Evolutionary conservation across 2,888 invertebrate species (phyloP).

Genomic region (Chironomus tentans): DNA sequence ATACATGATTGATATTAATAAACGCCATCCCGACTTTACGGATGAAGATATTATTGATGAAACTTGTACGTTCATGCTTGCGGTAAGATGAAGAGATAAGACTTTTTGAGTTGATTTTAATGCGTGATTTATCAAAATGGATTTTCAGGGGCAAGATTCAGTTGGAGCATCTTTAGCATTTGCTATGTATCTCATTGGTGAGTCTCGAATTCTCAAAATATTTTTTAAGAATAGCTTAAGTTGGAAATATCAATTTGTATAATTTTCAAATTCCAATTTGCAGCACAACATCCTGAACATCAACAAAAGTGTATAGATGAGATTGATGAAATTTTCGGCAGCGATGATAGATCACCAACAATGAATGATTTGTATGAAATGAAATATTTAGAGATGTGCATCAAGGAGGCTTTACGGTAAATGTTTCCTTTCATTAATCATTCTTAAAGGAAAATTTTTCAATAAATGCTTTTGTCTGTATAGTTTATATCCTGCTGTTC

Average conservation of each 20-base stretch:
- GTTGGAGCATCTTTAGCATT: slow-evolving; percentile 50
- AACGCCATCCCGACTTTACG: slow-evolving; percentile 44
- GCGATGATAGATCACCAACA: slow-evolving; percentile 42
- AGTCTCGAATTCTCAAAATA: background rate
- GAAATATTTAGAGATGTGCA: slow-evolving; percentile 58
- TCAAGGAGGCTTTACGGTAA: slow-evolving; percentile 54
- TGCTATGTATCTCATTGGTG: slow-evolving; percentile 44
- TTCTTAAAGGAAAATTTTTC: background rate
- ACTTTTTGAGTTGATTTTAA: background rate
- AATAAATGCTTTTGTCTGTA: background rate
- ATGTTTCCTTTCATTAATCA: background rate
- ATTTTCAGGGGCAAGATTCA: slow-evolving; percentile 49
- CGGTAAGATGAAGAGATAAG: slow-evolving; percentile 35
- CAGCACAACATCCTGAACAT: slow-evolving; percentile 45
- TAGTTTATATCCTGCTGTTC: slow-evolving; percentile 40
- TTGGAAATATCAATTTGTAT: too few relatives aligned
- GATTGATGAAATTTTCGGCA: slow-evolving; percentile 42
- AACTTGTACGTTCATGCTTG: slow-evolving; percentile 54
- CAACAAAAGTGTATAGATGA: slow-evolving; percentile 45
- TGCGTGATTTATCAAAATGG: slow-evolving; percentile 19
- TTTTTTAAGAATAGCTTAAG: too few relatives aligned
- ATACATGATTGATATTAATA: slow-evolving; percentile 47
- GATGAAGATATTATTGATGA: slow-evolving; percentile 52
- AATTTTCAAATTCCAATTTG: background rate
- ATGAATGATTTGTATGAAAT: slow-evolving; percentile 52